phyloP scores from a whole-genome alignment of 2,888 invertebrate species.

The Eristalis tenax region DNA sequence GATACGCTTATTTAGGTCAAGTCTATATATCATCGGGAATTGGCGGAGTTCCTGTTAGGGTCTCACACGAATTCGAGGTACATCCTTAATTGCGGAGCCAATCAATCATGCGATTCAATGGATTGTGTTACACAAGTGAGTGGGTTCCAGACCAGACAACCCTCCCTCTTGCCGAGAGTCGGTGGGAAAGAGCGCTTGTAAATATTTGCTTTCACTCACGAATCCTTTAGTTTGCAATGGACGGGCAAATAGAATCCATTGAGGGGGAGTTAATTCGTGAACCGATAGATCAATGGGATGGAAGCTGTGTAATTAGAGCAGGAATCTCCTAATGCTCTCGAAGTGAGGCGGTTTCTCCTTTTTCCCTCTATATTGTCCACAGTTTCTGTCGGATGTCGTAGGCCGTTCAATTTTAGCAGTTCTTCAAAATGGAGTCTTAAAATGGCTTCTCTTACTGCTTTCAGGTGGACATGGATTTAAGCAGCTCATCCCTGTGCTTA shows the following conservation, averaged over 20 bases:
- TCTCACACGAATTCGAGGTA: background rate
- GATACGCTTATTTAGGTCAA: background rate
- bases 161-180: background rate
- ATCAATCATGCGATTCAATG: slow-evolving; percentile 47
- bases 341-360: background rate
- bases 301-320: background rate
- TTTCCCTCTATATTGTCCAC: too few relatives aligned
- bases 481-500: too few relatives aligned
- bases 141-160: slow-evolving; percentile 22
- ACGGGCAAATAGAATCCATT: background rate
- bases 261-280: background rate
- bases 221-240: slow-evolving; percentile 4
- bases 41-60: background rate
- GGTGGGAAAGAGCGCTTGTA: slow-evolving; percentile 24
- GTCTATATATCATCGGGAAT: slow-evolving; percentile 7
- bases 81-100: background rate
- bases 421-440: too few relatives aligned
- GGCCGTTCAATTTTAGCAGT: too few relatives aligned
- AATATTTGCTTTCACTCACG: slow-evolving; percentile 40
- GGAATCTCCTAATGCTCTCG: background rate
- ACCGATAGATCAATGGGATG: background rate
- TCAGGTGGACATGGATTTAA: too few relatives aligned
- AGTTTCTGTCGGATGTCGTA: too few relatives aligned
- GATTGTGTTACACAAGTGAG: slow-evolving; percentile 30
- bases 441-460: too few relatives aligned